Base-by-base conservation (phyloP, 2,888 invertebrate genomes). In the Euplagia quadripunctaria region DNA sequence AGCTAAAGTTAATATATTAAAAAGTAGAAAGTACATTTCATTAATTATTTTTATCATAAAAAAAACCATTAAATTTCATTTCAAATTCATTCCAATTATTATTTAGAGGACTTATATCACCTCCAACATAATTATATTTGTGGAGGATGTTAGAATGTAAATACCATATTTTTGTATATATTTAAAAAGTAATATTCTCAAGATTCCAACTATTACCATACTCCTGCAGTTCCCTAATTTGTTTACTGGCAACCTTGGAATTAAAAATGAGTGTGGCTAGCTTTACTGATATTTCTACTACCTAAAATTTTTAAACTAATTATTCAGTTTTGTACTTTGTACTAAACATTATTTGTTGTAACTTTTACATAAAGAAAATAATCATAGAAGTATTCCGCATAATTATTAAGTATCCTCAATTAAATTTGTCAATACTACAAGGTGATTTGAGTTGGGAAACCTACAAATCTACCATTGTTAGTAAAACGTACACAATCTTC, bases 381-480 rank as follows among this genome's bases (percentile, higher is more conserved):
- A 6, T 16, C 11, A 17, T 9, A 11, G 2, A 17, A 20, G 20
- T 52, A 52, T 52, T 52, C 17, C 17, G 5, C 5, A 52, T 4
- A 52, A 51, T 9, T 16, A 64, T 9, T 11, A 42, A 64, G n/a
- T n/a, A 43, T 3, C 8, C 14, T 65, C 14, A 7, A 16, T n/a
- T 49, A 0, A 61, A 31, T 61, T 12, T 61, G 31, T 61, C 20
- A 61, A 31, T 61, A 14, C 31, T 46, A 46, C 43, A 46, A 12
- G 31, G 31, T 46, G 9, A 61, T 42, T 55, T 42, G 31, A 17
- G 11, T 6, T 4, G 16, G 12, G n/a, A 20, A 42, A 43, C 52
- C 52, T 52, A 70, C 52, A 7, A 70, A 64, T 8, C 70, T 70
- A 70, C 70, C 64, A 70, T 70, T 64, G 14, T 8, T 2, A 0